phyloP scores from a whole-genome alignment of 2,113 vertebrate genomes.

The Cyrtonyx montezumae region DNA sequence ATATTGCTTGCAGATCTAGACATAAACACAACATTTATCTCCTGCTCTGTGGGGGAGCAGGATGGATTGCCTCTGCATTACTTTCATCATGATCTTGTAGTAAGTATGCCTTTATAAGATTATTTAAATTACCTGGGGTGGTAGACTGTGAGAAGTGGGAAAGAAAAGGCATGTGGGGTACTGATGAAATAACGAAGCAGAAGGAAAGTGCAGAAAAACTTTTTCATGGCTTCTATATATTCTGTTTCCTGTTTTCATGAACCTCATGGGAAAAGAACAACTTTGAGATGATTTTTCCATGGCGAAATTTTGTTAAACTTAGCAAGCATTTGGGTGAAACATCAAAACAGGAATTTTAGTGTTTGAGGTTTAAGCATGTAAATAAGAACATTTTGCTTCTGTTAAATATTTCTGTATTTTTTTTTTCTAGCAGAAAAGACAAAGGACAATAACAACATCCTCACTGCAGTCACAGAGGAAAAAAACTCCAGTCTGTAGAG shows the following conservation, averaged over 20 bases:
- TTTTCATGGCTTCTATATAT: background rate
- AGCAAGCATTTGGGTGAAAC: background rate
- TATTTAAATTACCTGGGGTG: background rate
- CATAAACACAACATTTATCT: conserved; percentile 18
- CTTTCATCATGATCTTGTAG: background rate
- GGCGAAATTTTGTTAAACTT: background rate
- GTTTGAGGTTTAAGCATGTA: background rate
- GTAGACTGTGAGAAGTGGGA: background rate
- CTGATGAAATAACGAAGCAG: background rate
- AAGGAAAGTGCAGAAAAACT: background rate
- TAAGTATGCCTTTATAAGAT: background rate
- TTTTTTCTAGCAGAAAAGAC: background rate
- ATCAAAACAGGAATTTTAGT: background rate
- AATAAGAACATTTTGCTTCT: background rate
- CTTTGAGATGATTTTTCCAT: background rate
- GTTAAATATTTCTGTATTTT: background rate
- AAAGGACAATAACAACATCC: background rate
- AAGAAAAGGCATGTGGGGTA: background rate
- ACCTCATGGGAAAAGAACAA: background rate
- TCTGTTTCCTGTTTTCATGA: background rate
- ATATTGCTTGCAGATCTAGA: background rate
- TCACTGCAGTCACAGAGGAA: background rate
- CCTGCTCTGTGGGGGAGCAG: background rate
- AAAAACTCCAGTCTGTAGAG: background rate
- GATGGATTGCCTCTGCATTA: background rate